Evolutionary conservation across 2,888 invertebrate genomes (phyloP), one percentile per base, ranked within the genome.

Genomic region (Leptinotarsa haldemani): DNA sequence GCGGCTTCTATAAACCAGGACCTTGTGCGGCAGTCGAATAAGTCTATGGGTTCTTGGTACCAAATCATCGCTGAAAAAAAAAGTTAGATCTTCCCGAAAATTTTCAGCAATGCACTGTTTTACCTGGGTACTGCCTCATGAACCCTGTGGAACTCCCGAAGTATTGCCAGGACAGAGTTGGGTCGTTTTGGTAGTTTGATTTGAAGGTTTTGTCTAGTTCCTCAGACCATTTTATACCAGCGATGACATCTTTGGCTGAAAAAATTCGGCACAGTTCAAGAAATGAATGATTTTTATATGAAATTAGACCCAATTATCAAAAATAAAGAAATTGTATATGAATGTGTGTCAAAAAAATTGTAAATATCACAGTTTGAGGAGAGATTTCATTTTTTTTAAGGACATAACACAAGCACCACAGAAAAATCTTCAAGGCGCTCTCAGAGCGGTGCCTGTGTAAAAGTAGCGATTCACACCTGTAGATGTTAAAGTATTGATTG

Each of bases 1-100:
- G 99, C 98, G 2, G 98, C 98, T 88, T 98, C 96, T 87, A 99
- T 97, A 87, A 96, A 99, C 98, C 98, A 98, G 69, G 95, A 94
- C 82, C 97, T 92, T 61, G 97, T 94, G 52, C 98, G 92, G 85
- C 97, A 98, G 88, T 99, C 99, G 87, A 96, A 99, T 77, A 98
- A 92, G 88, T 99, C 99, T 53, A 95, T 94, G 66, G 94, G 93
- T 83, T 94, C 92, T 80, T 92, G 92, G 79, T 90, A 90, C 95
- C 95, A 95, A 83, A 92, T 92, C 88, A 94, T 92, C 64, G 95
- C 95, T 89, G 25, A 30, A 48, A 25, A 48, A 18, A 16, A 3
- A 52, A 1, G 25, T 30, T 16, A 12, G 2, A n/a, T 50, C 2
- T 16, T 50, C 50, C 18, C 3, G 9, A 22, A 9, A 16, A 47